Percentiles rank a stretch among this genome's conserved stretches.
Evolutionary conservation across 2,797 vertebrate genomes (phyloP).

Genomic region (Myotis vivesi): DNA sequence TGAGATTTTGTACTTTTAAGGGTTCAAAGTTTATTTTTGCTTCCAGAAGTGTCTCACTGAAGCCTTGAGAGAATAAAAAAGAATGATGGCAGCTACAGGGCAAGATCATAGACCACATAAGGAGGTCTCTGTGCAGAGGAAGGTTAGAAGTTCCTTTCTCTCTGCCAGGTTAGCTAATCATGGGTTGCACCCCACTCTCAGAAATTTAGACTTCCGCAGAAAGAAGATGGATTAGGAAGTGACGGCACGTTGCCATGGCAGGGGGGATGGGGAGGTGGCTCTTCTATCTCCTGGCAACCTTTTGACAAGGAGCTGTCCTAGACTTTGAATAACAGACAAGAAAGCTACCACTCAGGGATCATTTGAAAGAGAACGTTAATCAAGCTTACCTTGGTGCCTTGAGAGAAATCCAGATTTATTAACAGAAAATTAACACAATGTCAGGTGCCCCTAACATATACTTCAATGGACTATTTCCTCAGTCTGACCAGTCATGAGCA

Average conservation of each 20-base stretch:
- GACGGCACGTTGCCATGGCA: slow-evolving; percentile 55
- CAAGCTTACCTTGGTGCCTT: slow-evolving; percentile 26
- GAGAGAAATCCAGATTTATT: slow-evolving; percentile 47
- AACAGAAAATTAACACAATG: slow-evolving; percentile 60
- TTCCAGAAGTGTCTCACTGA: not conserved
- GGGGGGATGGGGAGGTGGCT: slow-evolving; percentile 44
- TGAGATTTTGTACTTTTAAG: not conserved
- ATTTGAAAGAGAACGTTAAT: slow-evolving; percentile 56
- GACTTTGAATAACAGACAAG: slow-evolving; percentile 51
- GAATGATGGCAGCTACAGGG: not conserved
- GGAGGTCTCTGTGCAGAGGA: not conserved
- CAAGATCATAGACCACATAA: not conserved
- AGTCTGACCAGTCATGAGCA: not conserved
- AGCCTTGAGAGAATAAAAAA: not conserved
- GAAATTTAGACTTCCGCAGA: not conserved
- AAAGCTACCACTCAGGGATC: slow-evolving; percentile 15
- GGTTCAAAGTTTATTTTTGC: not conserved
- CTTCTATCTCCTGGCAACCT: slow-evolving; percentile 55
- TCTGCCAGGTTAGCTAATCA: slow-evolving; percentile 13
- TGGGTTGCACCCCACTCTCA: not conserved
- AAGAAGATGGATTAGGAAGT: slow-evolving; percentile 48
- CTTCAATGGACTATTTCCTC: not conserved
- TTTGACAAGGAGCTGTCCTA: slow-evolving; percentile 43
- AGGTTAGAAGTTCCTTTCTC: not conserved
- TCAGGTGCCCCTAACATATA: not conserved